Conservation (phyloP, 2,113 vertebrate species). For the Maccullochella peelii region DNA sequence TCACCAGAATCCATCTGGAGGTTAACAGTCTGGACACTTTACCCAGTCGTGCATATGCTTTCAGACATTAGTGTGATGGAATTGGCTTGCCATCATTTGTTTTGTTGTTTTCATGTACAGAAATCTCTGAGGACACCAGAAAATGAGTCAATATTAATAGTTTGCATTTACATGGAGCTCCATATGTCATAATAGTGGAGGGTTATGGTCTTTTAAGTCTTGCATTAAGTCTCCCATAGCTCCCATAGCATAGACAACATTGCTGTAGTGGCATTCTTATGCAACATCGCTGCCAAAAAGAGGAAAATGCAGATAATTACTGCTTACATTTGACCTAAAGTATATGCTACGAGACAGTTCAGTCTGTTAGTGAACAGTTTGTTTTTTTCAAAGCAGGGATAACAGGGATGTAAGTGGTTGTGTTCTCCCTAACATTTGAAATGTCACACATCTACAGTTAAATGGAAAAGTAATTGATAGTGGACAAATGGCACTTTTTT, state of each 20-base stretch:
- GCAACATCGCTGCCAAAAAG: background rate
- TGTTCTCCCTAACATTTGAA: background rate
- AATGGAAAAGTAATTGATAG: background rate
- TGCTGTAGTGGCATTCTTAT: background rate
- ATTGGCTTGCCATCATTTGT: constrained; percentile 1
- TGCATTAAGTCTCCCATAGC: constrained; percentile 19
- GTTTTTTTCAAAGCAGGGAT: background rate
- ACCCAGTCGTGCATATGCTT: no score
- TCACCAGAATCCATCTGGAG: background rate
- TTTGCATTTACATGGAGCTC: background rate
- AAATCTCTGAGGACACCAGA: background rate
- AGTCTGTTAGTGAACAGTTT: background rate
- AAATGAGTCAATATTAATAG: constrained; percentile 8
- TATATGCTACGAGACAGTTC: background rate
- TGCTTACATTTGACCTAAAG: background rate
- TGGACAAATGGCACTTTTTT: background rate
- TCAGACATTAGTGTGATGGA: background rate
- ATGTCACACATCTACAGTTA: background rate
- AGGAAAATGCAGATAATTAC: background rate
- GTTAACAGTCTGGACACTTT: background rate
- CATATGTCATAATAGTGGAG: background rate
- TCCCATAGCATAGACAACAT: background rate
- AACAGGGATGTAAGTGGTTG: background rate
- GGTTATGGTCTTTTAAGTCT: background rate
- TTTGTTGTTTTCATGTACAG: background rate